Evolutionary conservation across 2,888 invertebrate species (phyloP).

Genomic region (Ectropis crepuscularia): DNA sequence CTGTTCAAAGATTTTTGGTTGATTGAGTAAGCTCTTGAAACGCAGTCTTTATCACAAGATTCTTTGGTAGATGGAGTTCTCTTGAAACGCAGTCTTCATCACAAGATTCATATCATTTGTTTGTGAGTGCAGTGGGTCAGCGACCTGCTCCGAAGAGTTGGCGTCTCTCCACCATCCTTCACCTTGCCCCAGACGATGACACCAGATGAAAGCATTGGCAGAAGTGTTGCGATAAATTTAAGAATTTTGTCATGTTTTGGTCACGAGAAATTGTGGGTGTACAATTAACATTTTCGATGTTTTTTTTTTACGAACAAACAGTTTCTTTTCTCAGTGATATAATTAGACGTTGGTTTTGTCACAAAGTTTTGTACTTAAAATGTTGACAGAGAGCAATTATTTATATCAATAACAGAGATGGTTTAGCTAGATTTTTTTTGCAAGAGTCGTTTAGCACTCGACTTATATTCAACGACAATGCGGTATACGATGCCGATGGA

Average conservation of each 20-base stretch:
- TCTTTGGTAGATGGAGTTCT: too few relatives aligned
- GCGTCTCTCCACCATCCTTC: slow-evolving; percentile 36
- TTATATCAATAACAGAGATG: too few relatives aligned
- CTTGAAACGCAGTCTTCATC: not conserved
- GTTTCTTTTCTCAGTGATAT: too few relatives aligned
- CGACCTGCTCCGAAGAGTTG: slow-evolving; percentile 37
- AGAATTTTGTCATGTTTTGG: slow-evolving; percentile 10
- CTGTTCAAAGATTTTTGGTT: too few relatives aligned
- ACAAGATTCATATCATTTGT: not conserved
- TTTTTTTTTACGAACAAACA: not conserved
- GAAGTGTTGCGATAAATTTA: slow-evolving; percentile 4
- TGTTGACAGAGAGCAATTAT: too few relatives aligned
- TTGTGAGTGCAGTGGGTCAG: slow-evolving; percentile 33
- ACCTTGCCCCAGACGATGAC: slow-evolving; percentile 31
- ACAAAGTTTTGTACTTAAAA: too few relatives aligned
- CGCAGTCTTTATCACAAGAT: not conserved
- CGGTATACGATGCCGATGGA: too few relatives aligned
- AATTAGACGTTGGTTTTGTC: too few relatives aligned
- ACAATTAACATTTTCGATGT: not conserved
- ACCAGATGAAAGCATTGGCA: slow-evolving; percentile 7
- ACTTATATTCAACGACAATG: too few relatives aligned
- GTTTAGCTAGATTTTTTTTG: too few relatives aligned
- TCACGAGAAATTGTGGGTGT: slow-evolving; percentile 16
- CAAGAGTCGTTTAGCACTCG: too few relatives aligned
- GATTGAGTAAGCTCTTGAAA: too few relatives aligned